Percentiles rank a stretch among this genome's conserved stretches.
Conservation (phyloP, 2,888 invertebrate species). For the Sminthurides aquaticus region DNA sequence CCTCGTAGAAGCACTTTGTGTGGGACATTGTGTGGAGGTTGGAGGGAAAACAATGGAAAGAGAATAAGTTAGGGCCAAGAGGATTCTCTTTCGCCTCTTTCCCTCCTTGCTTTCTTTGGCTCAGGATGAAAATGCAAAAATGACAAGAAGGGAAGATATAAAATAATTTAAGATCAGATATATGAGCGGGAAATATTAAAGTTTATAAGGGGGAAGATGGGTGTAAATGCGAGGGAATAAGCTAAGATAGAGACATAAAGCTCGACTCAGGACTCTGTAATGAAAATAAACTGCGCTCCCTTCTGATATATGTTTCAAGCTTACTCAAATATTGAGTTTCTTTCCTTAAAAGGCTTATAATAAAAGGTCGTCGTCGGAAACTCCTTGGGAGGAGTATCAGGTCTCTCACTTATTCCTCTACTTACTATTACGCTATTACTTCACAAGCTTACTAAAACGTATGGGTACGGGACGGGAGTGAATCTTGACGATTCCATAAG, state of each 20-base stretch:
- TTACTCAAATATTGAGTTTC: conserved; percentile 32
- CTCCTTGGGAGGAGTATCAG: neutral
- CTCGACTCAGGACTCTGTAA: conserved; percentile 33
- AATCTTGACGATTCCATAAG: too few species aligned
- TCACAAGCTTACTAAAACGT: neutral
- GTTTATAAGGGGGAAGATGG: conserved; percentile 26
- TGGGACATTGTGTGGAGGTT: too few species aligned
- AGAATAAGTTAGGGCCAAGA: neutral
- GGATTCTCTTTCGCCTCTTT: too few species aligned
- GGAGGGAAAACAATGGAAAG: neutral
- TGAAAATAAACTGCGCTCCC: conserved; percentile 33
- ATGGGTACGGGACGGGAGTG: too few species aligned
- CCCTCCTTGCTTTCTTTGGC: neutral
- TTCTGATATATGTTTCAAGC: conserved; percentile 30
- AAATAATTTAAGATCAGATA: conserved; percentile 34
- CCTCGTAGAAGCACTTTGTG: too few species aligned
- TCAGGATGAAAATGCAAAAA: conserved; percentile 16
- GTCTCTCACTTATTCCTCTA: neutral
- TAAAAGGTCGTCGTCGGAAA: conserved; percentile 26
- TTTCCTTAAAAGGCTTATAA: conserved; percentile 28
- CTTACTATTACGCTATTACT: neutral
- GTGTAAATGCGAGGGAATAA: conserved; percentile 26
- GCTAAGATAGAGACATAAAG: conserved; percentile 32
- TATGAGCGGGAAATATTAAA: conserved; percentile 36
- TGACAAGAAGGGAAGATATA: conserved; percentile 25